Base-by-base conservation (phyloP, 2,797 vertebrate species). In the Megaceryle alcyon region DNA sequence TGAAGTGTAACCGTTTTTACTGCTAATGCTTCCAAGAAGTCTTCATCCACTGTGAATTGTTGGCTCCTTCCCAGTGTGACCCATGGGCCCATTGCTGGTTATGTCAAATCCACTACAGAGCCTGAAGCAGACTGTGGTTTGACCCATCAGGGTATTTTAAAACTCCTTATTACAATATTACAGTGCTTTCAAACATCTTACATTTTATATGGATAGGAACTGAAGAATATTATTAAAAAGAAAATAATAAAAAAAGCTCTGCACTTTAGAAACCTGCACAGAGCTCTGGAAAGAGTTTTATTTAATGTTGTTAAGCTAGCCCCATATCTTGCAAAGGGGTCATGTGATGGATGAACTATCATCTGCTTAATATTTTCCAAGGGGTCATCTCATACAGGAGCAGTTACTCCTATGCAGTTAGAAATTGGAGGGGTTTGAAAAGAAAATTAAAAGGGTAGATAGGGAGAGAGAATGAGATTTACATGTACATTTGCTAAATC, bases 1-100 rank as follows among this genome's bases (percentile, higher is more conserved):
- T 41, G n/a, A 89, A 94, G 64, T 63, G 37, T 65, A 73, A 73
- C 12, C 17, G 26, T 63, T 93, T 95, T 94, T 63, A 56, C 20
- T 84, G 86, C 37, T 87, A 49, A 82, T 88, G 18, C 25, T 88
- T 84, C 43, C 72, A 83, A n/a, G 81, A 71, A 64, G 16, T 68
- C 35, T 76, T 53, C 18, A 69, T 53, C 29, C 35, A 9, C 29
- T 33, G 59, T 63, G 82, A 93, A 60, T 60, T 64, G 21, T 75
- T 91, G 69, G 31, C 26, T 91, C 1, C 60, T 80, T 75, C 73
- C 79, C 78, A 65, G 33, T 14, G 18, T 80, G 53, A 89, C 60
- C 53, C 46, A 39, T 0, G 1, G 60, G 33, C 73, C 73, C 77
- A n/a, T 48, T 81, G 31, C 65, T 92, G 51, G 26, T 65, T 28